Conservation (phyloP, 2,888 invertebrate species). For the Dynastes tityus region DNA sequence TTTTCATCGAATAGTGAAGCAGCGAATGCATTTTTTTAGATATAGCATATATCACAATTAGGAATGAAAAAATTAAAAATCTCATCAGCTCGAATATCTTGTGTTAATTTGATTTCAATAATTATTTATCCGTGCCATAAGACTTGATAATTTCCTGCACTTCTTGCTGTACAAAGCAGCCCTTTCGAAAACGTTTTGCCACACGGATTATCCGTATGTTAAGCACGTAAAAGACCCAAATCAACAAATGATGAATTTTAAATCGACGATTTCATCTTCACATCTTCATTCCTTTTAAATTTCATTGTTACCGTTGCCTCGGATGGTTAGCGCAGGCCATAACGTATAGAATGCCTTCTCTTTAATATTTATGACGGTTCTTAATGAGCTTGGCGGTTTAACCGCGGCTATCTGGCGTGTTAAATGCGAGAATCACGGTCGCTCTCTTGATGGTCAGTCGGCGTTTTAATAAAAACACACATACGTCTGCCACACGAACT, state of each 20-base stretch:
- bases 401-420: slow-evolving; percentile 27
- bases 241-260: slow-evolving; percentile 52
- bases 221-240: not conserved
- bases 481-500: too few species aligned
- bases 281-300: slow-evolving; percentile 53
- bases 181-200: too few species aligned
- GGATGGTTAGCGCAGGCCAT: not conserved
- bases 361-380: slow-evolving; percentile 50
- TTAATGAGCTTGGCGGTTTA: slow-evolving; percentile 45
- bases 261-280: slow-evolving; percentile 48
- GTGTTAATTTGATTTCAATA: too few species aligned
- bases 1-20: too few species aligned
- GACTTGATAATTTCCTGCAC: too few species aligned
- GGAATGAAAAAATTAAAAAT: too few species aligned
- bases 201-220: too few species aligned
- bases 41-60: too few species aligned
- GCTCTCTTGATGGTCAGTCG: slow-evolving; percentile 30
- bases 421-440: slow-evolving; percentile 41
- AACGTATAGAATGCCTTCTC: slow-evolving; percentile 5
- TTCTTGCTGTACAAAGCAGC: too few species aligned
- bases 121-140: too few species aligned
- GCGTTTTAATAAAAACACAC: slow-evolving; percentile 44
- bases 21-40: too few species aligned
- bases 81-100: too few species aligned
- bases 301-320: slow-evolving; percentile 46